phyloP scores from a whole-genome alignment of 2,113 vertebrate genomes.

The Semnornis frantzii region DNA sequence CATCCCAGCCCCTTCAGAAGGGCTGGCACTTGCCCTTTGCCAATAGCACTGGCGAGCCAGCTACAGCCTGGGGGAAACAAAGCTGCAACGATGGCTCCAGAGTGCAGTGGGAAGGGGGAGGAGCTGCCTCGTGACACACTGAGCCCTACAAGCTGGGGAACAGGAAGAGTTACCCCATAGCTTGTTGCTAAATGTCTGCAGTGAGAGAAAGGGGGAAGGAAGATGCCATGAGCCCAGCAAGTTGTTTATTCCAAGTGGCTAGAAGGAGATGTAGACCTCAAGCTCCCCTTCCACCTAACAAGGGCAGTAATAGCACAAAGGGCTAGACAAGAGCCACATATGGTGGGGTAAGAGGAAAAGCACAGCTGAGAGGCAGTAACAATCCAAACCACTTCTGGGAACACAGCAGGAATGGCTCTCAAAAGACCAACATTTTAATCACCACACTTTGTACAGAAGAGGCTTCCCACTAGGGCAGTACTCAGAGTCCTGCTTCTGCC shows the following conservation, averaged over 20 bases:
- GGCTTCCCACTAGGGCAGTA: slow-evolving; percentile 9
- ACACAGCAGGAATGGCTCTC: background rate
- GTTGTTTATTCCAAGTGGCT: slow-evolving; percentile 6
- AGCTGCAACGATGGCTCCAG: background rate
- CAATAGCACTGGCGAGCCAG: background rate
- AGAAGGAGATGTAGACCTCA: background rate
- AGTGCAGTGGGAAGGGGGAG: background rate
- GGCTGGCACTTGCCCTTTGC: background rate
- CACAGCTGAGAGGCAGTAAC: background rate
- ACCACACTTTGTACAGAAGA: slow-evolving; percentile 17
- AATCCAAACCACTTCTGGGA: slow-evolving; percentile 11
- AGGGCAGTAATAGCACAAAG: background rate
- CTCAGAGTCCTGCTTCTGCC: background rate
- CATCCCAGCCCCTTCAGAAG: background rate
- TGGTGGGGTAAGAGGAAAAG: background rate
- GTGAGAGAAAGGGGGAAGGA: background rate
- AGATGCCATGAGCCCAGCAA: background rate
- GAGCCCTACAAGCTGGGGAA: background rate
- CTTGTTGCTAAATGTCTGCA: background rate
- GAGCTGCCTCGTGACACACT: fast-evolving
- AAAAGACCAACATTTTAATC: slow-evolving; percentile 60
- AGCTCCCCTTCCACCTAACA: background rate
- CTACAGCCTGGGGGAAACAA: background rate
- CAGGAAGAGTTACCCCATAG: background rate
- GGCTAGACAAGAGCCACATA: slow-evolving; percentile 9